Evolutionary conservation across 1,140 invertebrate species (phyloP).

Genomic region (Diplogasteroides magnus): DNA sequence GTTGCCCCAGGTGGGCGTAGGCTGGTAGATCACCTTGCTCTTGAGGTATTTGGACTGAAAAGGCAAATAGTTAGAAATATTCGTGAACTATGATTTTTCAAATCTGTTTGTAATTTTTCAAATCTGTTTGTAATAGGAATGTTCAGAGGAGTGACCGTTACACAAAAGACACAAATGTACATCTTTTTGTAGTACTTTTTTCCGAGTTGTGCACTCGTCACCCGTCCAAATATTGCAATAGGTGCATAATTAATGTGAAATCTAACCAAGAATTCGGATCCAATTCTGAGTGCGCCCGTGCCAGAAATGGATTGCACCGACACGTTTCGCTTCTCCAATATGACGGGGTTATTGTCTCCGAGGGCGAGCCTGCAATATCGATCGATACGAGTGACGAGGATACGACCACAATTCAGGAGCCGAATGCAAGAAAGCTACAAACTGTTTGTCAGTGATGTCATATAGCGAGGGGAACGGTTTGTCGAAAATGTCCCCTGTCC

Average conservation of each 20-base stretch:
- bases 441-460: no score
- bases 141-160: no score
- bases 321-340: slow-evolving; percentile 72
- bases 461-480: no score
- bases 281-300: slow-evolving; percentile 88
- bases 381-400: no score
- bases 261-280: slow-evolving; percentile 84
- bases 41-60: slow-evolving; percentile 60
- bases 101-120: slow-evolving; percentile 1
- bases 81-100: no score
- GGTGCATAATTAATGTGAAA: slow-evolving; percentile 67
- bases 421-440: no score
- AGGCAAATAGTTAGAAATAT: no score
- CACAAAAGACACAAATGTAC: no score
- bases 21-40: slow-evolving; percentile 79
- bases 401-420: no score
- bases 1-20: slow-evolving; percentile 96
- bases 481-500: no score
- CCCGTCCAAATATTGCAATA: not conserved
- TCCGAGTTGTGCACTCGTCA: not conserved
- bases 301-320: slow-evolving; percentile 87
- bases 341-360: slow-evolving; percentile 71
- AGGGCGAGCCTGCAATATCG: slow-evolving; percentile 67
- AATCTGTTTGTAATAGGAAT: no score
- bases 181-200: no score